Conservation (phyloP, 2,113 vertebrate species). For the Amia ocellicauda region DNA sequence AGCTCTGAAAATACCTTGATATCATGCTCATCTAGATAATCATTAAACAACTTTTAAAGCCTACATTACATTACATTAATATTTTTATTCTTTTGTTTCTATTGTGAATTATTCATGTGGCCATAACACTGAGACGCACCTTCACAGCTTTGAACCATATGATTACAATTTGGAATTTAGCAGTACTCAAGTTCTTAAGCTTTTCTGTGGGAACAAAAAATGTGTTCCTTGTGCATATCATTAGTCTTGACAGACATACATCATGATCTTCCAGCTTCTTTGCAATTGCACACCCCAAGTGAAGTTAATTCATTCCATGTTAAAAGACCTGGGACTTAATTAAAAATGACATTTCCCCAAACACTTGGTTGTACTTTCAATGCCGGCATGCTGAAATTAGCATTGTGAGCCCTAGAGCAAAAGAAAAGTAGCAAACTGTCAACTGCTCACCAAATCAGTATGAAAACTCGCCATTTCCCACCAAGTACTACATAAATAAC, state of each 20-base stretch:
- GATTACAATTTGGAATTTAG: background rate
- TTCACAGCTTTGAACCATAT: constrained; percentile 1
- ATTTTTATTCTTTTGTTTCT: too few relatives aligned
- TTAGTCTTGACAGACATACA: constrained; percentile 64
- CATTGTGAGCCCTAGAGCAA: constrained; percentile 58
- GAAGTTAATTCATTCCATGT: constrained; percentile 70
- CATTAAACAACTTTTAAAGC: too few relatives aligned
- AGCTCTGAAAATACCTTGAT: too few relatives aligned
- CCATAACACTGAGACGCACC: background rate
- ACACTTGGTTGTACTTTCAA: constrained; percentile 56
- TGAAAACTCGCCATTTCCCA: constrained; percentile 46
- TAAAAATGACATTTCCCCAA: constrained; percentile 77
- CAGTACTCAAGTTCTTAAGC: constrained; percentile 13
- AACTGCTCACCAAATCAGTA: constrained; percentile 55
- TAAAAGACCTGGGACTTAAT: constrained; percentile 74
- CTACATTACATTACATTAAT: too few relatives aligned
- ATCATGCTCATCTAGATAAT: too few relatives aligned
- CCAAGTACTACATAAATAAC: constrained; percentile 47
- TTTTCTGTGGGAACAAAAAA: background rate
- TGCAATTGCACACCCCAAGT: constrained; percentile 59
- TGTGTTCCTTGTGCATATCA: constrained; percentile 45
- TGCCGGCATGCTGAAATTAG: constrained; percentile 65
- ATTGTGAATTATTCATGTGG: background rate
- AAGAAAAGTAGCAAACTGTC: constrained; percentile 66
- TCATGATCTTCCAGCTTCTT: constrained; percentile 56